A percentile compares a stretch with the other conserved stretches of the same genome.
phyloP scores from a whole-genome alignment of 2,113 vertebrate species.

The Sceloporus undulatus region DNA sequence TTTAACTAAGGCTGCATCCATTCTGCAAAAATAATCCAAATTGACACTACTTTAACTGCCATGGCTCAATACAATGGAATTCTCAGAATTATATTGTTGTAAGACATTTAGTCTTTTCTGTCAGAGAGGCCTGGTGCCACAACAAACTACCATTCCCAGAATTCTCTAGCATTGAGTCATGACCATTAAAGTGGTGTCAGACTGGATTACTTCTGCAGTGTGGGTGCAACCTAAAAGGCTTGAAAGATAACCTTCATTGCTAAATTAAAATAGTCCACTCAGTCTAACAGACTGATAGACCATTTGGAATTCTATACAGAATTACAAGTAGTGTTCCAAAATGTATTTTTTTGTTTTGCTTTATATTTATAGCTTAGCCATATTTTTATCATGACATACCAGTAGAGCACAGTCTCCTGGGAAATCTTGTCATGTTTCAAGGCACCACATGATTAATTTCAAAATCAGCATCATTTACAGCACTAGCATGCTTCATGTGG shows the following conservation, averaged over 20 bases:
- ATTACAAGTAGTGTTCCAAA: background rate
- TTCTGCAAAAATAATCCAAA: no score
- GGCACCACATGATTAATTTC: background rate
- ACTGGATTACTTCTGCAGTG: no score
- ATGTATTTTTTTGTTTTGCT: background rate
- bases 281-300: background rate
- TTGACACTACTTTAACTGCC: no score
- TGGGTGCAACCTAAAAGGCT: no score
- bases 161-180: no score
- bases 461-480: background rate
- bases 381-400: background rate
- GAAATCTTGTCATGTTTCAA: background rate
- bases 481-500: background rate
- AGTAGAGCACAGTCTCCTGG: background rate
- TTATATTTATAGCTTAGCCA: background rate
- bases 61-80: no score
- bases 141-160: no score
- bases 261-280: background rate
- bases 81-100: no score
- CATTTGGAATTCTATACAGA: background rate
- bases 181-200: no score
- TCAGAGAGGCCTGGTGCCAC: no score
- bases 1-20: background rate
- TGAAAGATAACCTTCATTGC: no score
- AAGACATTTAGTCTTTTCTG: no score